Base-by-base conservation (phyloP, 2,113 vertebrate species). In the Aplodontia rufa region DNA sequence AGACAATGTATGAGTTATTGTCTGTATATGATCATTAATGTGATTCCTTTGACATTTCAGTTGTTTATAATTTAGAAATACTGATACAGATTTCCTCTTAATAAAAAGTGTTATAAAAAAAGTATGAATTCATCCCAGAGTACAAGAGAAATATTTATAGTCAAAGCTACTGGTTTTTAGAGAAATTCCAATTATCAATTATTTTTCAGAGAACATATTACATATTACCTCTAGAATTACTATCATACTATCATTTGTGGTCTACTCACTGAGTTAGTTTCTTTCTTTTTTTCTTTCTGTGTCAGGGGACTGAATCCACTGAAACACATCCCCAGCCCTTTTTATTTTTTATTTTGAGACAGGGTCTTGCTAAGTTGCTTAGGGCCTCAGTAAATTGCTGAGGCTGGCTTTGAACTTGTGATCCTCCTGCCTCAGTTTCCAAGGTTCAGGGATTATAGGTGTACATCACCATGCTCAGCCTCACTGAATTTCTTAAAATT, bases 21-120 rank as follows among this genome's bases (percentile, higher is more conserved):
- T 96, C 94, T 87, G 14, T 68, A 72, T 93, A 71, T 88, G 88
- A 89, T 93, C 94, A 87, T 76, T 94, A 83, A 30, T 87, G 45
- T 82, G 82, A 93, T 64, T 93, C 37, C 92, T 97, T 51, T 95
- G 88, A 88, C 37, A 51, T 8, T 78, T 68, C 9, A 64, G 80
- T 37, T 96, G 94, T 98, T 98, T 96, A 98, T 79, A 97, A 69
- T 72, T 95, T 72, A 64, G 90, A 26, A 96, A 66, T 76, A 90
- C 37, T 40, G 45, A 55, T 69, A 51, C 3, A 11, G 40, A 16
- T 81, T 91, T 20, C 55, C 51, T 83, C 47, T 76, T 80, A 95
- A 95, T 91, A 91, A 84, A 93, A 78, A 69, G 17, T 83, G 62
- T 95, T 88, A 91, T 4, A 71, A 93, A 71, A 80, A n/a, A n/a